Percentiles rank a stretch among this genome's conserved stretches.
Conservation (phyloP, 2,888 invertebrate species). For the Lordiphosa andalusiaca region DNA sequence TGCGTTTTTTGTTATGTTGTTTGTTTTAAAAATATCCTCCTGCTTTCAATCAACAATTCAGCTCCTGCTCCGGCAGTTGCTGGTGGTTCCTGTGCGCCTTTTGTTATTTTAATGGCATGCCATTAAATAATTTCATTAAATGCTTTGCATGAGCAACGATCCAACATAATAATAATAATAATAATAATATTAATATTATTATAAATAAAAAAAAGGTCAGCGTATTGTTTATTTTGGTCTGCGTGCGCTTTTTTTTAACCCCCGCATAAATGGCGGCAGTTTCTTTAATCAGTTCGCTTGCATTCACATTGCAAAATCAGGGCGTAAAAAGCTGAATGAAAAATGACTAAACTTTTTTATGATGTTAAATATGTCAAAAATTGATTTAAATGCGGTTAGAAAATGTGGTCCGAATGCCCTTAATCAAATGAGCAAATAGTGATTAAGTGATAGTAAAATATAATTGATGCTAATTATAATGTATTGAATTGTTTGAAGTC, state of each 20-base stretch:
- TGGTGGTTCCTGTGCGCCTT: slow-evolving; percentile 39
- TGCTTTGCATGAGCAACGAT: slow-evolving; percentile 50
- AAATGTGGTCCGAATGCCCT: not conserved
- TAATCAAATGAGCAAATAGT: slow-evolving; percentile 4
- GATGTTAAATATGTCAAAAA: not conserved
- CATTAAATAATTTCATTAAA: slow-evolving; percentile 74
- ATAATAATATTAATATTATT: slow-evolving; percentile 3
- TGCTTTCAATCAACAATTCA: slow-evolving; percentile 47
- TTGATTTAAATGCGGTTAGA: not conserved
- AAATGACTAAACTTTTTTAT: not conserved
- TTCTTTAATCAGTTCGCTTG: too few species aligned
- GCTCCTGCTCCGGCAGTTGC: slow-evolving; percentile 19
- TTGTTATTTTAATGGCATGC: slow-evolving; percentile 67
- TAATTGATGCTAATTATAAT: not conserved
- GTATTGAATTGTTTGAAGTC: not conserved
- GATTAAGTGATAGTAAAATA: not conserved
- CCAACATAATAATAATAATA: slow-evolving; percentile 19
- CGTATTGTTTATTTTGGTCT: slow-evolving; percentile 4
- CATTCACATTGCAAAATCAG: too few species aligned
- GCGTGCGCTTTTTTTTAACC: not conserved
- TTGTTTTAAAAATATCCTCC: slow-evolving; percentile 31
- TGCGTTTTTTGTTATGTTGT: slow-evolving; percentile 25
- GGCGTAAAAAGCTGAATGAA: too few species aligned
- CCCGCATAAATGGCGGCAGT: too few species aligned
- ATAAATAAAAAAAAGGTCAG: slow-evolving; percentile 12